Base-by-base conservation (phyloP, 2,888 invertebrate species). In the Calliscelio sp. region DNA sequence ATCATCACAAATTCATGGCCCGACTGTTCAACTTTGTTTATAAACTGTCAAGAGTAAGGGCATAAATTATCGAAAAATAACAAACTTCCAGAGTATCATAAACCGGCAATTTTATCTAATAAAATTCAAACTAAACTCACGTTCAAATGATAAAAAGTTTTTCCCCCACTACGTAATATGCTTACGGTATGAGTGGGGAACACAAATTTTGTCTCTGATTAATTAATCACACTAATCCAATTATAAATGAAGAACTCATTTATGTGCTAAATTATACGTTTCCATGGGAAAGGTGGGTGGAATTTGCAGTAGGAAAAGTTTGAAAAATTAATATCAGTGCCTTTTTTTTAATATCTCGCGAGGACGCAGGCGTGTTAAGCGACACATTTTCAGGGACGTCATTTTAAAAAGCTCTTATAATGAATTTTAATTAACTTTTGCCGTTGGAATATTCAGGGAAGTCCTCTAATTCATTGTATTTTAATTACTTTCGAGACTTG, bases 1-100 rank as follows among this genome's bases (percentile, higher is more conserved):
- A 85, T 85, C 77, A 81, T 85, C 83, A 83, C 83, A 68, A 80
- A 85, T 85, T 85, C 85, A 85, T 83, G 78, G 55, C 82, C 66
- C 77, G 28, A 61, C 63, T 57, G 71, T 51, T 28, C 66, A 85
- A 85, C 82, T 82, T 85, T 83, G 85, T 85, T 85, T 85, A 83
- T 81, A 77, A 85, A 83, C 81, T 85, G 85, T 74, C 83, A 79
- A 81, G 78, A 74, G 68, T 78, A 32, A 57, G 61, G 73, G 63
- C 63, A 80, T 78, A 85, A 78, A 83, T 83, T 83, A 81, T 78
- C 74, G 74, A 85, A 75, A 84, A 84, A 84, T 84, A 79, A 79
- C 78, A 73, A 80, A 84, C 74, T 79, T 83, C 70, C 53, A n/a
- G 49, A 51, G 61, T 55, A 59, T 38, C 77, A 46, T 73, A 77